Evolutionary conservation across 1,140 invertebrate genomes (phyloP).

Genomic region (Psix sp.): DNA sequence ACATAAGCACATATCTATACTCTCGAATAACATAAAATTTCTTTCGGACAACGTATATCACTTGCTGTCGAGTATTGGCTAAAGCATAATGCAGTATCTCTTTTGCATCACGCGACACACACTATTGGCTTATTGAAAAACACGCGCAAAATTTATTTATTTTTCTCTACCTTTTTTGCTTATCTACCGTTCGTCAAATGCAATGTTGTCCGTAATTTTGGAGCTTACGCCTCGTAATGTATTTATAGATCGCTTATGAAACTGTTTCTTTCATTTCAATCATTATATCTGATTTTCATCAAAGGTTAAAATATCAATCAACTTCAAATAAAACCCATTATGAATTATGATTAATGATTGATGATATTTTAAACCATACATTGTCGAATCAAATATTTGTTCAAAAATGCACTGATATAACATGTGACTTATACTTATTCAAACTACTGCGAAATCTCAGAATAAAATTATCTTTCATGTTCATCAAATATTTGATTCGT

Average conservation of each 20-base stretch:
- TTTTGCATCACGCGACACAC: constrained; percentile 59
- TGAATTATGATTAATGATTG: too few relatives aligned
- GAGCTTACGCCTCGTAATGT: constrained; percentile 76
- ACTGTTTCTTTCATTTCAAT: constrained; percentile 56
- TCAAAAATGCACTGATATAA: constrained; percentile 1
- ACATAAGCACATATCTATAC: constrained; percentile 48
- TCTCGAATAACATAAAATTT: constrained; percentile 32
- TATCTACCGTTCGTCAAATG: constrained; percentile 69
- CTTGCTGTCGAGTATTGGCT: constrained; percentile 50
- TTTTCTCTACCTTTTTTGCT: constrained; percentile 62
- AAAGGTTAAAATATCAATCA: constrained; percentile 21
- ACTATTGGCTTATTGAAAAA: constrained; percentile 57
- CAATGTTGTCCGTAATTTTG: constrained; percentile 71
- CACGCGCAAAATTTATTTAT: constrained; percentile 58
- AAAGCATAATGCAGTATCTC: constrained; percentile 58
- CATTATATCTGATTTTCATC: constrained; percentile 33
- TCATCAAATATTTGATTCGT: constrained; percentile 42
- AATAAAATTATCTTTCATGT: constrained; percentile 21
- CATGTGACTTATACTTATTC: too few relatives aligned
- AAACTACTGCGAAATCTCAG: too few relatives aligned
- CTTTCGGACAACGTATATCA: constrained; percentile 50
- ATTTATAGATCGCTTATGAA: constrained; percentile 75
- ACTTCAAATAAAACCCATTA: too few relatives aligned
- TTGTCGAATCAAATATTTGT: constrained; percentile 49
- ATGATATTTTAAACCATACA: too few relatives aligned